Percentiles rank a stretch among this genome's conserved stretches.
phyloP scores from a whole-genome alignment of 2,888 invertebrate species.

The Yponomeuta cagnagella region DNA sequence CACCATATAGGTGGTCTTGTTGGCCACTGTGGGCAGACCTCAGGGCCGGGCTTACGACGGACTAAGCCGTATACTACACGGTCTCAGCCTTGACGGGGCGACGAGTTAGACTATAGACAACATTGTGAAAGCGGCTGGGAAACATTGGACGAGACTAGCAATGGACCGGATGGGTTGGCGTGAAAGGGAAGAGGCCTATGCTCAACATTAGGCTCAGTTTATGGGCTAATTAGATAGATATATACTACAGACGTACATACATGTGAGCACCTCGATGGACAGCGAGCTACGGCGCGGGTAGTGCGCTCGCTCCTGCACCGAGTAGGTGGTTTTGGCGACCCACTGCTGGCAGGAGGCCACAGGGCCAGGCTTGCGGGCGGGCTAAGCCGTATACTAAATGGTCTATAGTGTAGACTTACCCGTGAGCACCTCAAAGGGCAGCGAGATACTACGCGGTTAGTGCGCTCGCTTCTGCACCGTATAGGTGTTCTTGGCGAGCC shows the following conservation, averaged over 20 bases:
- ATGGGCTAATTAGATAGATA: background rate
- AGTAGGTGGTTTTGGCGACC: constrained; percentile 38
- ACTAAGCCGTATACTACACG: too few relatives aligned
- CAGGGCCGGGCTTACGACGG: constrained; percentile 36
- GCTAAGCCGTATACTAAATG: constrained; percentile 20
- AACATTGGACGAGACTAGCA: too few relatives aligned
- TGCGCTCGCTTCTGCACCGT: constrained; percentile 34
- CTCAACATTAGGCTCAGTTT: too few relatives aligned
- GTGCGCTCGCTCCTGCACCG: constrained; percentile 33
- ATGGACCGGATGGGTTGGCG: too few relatives aligned
- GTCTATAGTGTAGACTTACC: background rate
- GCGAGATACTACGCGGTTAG: constrained; percentile 44
- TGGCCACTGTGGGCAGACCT: constrained; percentile 49
- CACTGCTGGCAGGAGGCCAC: constrained; percentile 47
- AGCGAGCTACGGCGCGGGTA: constrained; percentile 53
- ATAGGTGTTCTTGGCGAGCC: constrained; percentile 47
- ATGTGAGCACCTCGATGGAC: constrained; percentile 45
- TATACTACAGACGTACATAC: background rate
- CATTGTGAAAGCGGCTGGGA: too few relatives aligned
- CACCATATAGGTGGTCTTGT: constrained; percentile 34
- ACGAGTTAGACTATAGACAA: too few relatives aligned
- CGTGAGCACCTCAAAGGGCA: constrained; percentile 49
- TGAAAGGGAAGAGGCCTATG: constrained; percentile 32
- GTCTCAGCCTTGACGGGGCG: constrained; percentile 35
- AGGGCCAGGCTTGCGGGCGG: constrained; percentile 36